These are phyloP conservation scores for Anguilla obscura DNA, from an alignment of 2,797 vertebrate genomes.

Conservation along the genomic window DNA sequence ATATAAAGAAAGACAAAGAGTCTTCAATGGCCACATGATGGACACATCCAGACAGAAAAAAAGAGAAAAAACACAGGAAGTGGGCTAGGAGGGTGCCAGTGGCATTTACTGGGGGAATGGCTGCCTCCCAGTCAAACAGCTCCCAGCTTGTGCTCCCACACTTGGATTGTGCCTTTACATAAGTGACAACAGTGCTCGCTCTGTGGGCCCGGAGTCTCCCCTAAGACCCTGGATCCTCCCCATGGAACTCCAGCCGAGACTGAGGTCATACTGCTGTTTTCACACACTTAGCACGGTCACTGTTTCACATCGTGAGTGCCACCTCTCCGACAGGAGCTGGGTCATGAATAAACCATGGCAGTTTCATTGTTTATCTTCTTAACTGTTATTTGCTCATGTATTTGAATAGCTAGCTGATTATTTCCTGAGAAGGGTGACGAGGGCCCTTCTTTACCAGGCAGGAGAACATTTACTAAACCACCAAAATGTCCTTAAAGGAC, in stretches of 20 bases:
- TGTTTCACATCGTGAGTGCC: slow-evolving; percentile 27
- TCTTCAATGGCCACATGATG: slow-evolving; percentile 9
- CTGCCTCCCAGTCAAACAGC: slow-evolving; percentile 23
- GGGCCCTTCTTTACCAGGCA: background rate
- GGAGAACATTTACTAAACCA: background rate
- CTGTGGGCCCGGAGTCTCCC: slow-evolving; percentile 36
- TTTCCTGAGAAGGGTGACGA: background rate
- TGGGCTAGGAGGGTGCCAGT: slow-evolving; percentile 1
- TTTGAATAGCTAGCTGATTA: slow-evolving; percentile 8
- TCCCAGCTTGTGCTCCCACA: slow-evolving; percentile 11
- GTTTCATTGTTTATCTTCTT: slow-evolving; percentile 19
- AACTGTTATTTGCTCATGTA: slow-evolving; percentile 26
- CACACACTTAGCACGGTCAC: slow-evolving; percentile 33
- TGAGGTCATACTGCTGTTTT: slow-evolving; percentile 36
- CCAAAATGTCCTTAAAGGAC: background rate
- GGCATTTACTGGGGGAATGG: background rate
- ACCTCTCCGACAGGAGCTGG: background rate
- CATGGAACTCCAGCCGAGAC: slow-evolving; percentile 24
- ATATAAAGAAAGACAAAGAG: slow-evolving; percentile 1
- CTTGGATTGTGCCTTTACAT: slow-evolving; percentile 54
- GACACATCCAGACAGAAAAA: slow-evolving; percentile 5
- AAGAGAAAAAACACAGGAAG: slow-evolving; percentile 29
- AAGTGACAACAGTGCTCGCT: slow-evolving; percentile 34
- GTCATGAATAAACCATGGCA: slow-evolving; percentile 27
- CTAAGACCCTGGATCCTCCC: slow-evolving; percentile 26